Conservation (phyloP, 2,113 vertebrate species). For the Phoenicopterus ruber region DNA sequence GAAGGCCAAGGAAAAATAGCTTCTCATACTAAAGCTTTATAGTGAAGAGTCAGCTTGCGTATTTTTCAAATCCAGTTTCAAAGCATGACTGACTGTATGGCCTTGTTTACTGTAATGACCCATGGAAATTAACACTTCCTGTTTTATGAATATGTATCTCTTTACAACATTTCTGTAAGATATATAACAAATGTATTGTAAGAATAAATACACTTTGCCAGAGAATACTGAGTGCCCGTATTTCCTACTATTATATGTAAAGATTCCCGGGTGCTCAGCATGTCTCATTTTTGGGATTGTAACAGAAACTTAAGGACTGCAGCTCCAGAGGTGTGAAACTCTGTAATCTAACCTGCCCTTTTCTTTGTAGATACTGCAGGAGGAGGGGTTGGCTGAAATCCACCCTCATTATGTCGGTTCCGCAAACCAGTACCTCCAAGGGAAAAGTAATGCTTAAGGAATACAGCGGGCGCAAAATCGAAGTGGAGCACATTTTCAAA, state of each 20-base stretch:
- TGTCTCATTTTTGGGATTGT: not conserved
- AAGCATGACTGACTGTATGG: not conserved
- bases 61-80: not conserved
- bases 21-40: not conserved
- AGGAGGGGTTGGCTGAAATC: conserved; percentile 93
- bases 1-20: not conserved
- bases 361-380: conserved; percentile 84
- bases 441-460: conserved; percentile 97
- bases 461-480: conserved; percentile 82
- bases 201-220: not conserved
- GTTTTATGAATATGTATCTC: not conserved
- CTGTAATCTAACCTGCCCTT: not conserved
- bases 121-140: not conserved
- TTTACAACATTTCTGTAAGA: not conserved
- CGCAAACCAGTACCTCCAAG: conserved; percentile 94
- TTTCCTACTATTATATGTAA: not conserved
- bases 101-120: not conserved
- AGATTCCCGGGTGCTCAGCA: not conserved
- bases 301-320: not conserved
- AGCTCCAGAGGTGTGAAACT: not conserved
- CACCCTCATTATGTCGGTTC: conserved; percentile 96
- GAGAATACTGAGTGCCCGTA: not conserved
- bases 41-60: not conserved
- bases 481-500: conserved; percentile 92
- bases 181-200: not conserved